Evolutionary conservation across 2,888 invertebrate genomes (phyloP), one percentile per base, ranked within the genome.

Genomic region (Drosophila macrospina): DNA sequence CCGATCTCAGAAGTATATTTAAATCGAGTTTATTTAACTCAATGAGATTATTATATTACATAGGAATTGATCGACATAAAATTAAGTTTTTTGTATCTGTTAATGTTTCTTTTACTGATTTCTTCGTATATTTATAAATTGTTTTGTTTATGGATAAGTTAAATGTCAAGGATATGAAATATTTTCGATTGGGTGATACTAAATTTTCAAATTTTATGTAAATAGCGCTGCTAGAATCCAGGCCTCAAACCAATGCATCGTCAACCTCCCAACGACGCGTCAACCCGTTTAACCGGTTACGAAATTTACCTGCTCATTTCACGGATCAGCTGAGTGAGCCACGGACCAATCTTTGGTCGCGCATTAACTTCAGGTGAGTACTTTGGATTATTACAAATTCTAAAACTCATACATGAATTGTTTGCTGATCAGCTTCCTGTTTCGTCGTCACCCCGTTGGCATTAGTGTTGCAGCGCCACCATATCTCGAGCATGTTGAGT

Each of bases 231-330:
- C 55, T 90, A 67, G 79, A 81, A 30, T 76, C 86, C 1, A 60
- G 47, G 28, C 78, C 37, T 26, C 63, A 55, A 36, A 32, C 51
- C 10, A 66, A 57, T 39, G 37, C 51, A 20, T 51, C 71, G n/a
- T 51, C 64, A 20, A 45, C 56, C 20, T 42, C 69, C 8, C 75
- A 75, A 64, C 68, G 92, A 39, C 90, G 92, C 16, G 78, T 91
- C 13, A 92, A 92, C 90, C 92, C 92, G 4, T 92, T 92, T 65
- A 91, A 92, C 83, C 90, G 92, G 30, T 69, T 89, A 20, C 90
- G 91, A 5, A 91, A 91, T 89, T 71, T 88, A 61, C 91, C 91
- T 7, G 80, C 89, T 6, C 90, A 90, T 65, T 69, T 91, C 64
- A 80, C 82, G n/a, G 85, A 82, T 28, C 86, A 87, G 54, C 62